Evolutionary conservation across 2,797 vertebrate genomes (phyloP).

Genomic region (Antennarius maculatus): DNA sequence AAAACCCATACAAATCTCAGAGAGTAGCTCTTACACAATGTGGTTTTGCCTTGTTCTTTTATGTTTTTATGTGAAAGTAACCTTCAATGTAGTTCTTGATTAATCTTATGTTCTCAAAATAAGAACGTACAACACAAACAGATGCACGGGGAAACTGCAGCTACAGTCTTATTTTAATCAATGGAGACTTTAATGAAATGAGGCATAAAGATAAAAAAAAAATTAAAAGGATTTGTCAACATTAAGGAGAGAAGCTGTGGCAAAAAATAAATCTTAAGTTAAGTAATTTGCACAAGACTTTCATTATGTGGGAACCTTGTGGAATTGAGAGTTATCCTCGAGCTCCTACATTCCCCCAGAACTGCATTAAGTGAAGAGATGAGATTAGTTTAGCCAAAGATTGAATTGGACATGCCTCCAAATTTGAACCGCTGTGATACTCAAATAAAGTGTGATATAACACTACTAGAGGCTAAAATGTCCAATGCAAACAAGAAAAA

Average conservation of each 20-base stretch:
- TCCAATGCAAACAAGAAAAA: constrained; percentile 44
- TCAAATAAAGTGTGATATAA: constrained; percentile 52
- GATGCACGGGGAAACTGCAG: neutral
- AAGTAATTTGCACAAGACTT: constrained; percentile 66
- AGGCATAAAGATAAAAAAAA: constrained; percentile 19
- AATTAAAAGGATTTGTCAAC: constrained; percentile 50
- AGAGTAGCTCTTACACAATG: neutral
- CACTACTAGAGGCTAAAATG: constrained; percentile 42
- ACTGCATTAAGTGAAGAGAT: constrained; percentile 65
- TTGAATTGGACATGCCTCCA: constrained; percentile 61
- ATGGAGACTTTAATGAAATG: constrained; percentile 41
- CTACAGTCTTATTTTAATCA: constrained; percentile 21
- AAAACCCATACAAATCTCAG: constrained; percentile 18
- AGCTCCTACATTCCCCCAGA: constrained; percentile 55
- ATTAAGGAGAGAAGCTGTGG: constrained; percentile 39
- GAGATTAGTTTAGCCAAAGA: constrained; percentile 64
- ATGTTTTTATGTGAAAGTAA: constrained; percentile 3
- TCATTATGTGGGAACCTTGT: constrained; percentile 58
- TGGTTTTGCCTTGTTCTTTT: neutral
- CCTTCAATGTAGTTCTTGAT: neutral
- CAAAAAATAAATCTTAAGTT: constrained; percentile 45
- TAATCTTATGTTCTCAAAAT: neutral
- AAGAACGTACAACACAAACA: constrained; percentile 13
- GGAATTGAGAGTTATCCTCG: constrained; percentile 52
- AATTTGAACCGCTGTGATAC: constrained; percentile 52